Conservation (phyloP, 2,113 vertebrate species). For the Mastomys natalensis region DNA sequence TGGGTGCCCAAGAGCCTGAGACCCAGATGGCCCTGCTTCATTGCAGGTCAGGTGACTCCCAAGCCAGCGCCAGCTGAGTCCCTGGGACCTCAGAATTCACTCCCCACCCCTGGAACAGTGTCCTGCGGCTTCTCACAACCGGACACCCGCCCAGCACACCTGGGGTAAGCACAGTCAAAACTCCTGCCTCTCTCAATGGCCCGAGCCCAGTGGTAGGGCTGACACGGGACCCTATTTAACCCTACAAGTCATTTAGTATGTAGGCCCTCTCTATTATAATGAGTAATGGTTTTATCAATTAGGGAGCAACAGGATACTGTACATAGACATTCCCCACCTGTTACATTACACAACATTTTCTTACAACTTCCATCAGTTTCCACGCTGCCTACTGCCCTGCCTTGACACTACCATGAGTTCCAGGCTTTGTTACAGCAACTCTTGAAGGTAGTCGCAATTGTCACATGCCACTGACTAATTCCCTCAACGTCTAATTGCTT, state of each 20-base stretch:
- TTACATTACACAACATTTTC: not conserved
- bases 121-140: no score
- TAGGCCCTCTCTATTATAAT: not conserved
- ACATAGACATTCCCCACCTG: not conserved
- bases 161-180: no score
- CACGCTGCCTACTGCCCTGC: not conserved
- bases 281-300: constrained; percentile 51
- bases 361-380: not conserved
- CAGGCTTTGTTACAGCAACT: not conserved
- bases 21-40: no score
- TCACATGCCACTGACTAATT: not conserved
- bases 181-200: no score
- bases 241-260: not conserved
- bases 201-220: no score
- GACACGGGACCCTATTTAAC: no score
- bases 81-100: no score
- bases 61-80: no score
- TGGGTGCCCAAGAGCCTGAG: no score
- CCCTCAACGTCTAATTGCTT: not conserved
- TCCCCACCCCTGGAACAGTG: no score
- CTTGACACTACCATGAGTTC: not conserved
- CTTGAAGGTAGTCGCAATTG: not conserved
- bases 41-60: no score
- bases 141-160: no score
- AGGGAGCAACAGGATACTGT: not conserved